Evolutionary conservation across 2,797 vertebrate species (phyloP).

Genomic region (Coranthus polyacanthus): DNA sequence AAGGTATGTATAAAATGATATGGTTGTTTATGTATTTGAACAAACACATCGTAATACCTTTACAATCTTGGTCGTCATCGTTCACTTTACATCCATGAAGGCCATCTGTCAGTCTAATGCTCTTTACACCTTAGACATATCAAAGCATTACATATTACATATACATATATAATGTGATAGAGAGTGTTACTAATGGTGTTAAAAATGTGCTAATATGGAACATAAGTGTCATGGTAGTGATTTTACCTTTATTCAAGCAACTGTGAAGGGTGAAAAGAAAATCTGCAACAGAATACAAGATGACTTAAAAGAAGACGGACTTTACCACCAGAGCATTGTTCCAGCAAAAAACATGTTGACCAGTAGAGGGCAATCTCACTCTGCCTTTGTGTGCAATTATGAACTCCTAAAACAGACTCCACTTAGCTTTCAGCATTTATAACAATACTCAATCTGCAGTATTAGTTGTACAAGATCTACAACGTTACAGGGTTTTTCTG

Average conservation of each 20-base stretch:
- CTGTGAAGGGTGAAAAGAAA: background rate
- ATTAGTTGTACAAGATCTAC: background rate
- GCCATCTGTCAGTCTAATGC: background rate
- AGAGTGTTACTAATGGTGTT: background rate
- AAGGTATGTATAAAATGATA: too few relatives aligned
- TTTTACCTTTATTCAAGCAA: background rate
- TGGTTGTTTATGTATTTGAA: background rate
- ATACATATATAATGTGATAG: background rate
- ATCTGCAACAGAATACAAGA: slow-evolving; percentile 5
- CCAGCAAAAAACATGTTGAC: slow-evolving; percentile 3
- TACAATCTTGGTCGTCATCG: accelerated
- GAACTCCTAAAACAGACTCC: background rate
- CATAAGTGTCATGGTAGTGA: background rate
- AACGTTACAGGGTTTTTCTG: too few relatives aligned
- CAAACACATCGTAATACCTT: slow-evolving; percentile 19
- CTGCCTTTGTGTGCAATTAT: slow-evolving; percentile 7
- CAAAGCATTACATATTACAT: slow-evolving; percentile 2
- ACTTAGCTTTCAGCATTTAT: too few relatives aligned
- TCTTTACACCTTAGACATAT: accelerated
- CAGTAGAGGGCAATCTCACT: slow-evolving; percentile 53
- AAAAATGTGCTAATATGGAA: background rate
- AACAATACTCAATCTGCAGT: too few relatives aligned
- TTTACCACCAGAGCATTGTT: background rate
- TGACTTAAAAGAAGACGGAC: background rate
- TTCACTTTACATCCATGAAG: accelerated